Conservation (phyloP, 2,113 vertebrate genomes). For the Peromyscus californicus region DNA sequence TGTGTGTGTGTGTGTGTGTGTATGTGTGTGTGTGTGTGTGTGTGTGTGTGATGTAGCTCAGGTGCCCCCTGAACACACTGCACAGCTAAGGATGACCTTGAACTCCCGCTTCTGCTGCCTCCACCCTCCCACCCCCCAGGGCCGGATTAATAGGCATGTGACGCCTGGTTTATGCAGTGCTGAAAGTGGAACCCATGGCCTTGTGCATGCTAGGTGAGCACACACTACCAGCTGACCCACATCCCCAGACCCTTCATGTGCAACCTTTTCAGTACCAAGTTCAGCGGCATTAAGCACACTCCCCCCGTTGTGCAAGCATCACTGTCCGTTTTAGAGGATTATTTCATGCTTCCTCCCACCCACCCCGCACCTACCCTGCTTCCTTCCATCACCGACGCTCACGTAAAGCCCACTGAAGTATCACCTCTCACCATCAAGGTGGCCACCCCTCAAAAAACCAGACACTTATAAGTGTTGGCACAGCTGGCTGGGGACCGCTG, state of each 20-base stretch:
- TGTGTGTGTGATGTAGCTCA: neutral
- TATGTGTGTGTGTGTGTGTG: no score
- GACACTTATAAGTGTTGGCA: neutral
- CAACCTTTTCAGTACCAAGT: neutral
- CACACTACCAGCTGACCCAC: no score
- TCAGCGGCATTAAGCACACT: neutral
- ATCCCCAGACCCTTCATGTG: neutral
- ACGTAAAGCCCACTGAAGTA: neutral
- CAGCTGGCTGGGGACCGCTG: neutral
- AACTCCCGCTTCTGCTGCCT: neutral
- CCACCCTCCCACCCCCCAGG: neutral
- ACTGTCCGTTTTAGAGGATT: neutral
- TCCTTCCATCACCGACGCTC: neutral
- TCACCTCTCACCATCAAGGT: accelerated
- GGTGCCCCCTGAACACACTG: neutral
- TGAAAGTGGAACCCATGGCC: no score
- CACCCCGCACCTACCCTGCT: no score
- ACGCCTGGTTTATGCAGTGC: neutral
- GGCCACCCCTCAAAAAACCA: neutral
- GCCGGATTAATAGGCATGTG: neutral
- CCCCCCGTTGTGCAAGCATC: neutral
- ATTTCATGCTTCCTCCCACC: neutral
- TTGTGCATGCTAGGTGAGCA: no score
- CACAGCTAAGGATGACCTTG: neutral
- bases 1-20: no score